Conservation (phyloP, 2,888 invertebrate genomes). For the Lottia scabra region DNA sequence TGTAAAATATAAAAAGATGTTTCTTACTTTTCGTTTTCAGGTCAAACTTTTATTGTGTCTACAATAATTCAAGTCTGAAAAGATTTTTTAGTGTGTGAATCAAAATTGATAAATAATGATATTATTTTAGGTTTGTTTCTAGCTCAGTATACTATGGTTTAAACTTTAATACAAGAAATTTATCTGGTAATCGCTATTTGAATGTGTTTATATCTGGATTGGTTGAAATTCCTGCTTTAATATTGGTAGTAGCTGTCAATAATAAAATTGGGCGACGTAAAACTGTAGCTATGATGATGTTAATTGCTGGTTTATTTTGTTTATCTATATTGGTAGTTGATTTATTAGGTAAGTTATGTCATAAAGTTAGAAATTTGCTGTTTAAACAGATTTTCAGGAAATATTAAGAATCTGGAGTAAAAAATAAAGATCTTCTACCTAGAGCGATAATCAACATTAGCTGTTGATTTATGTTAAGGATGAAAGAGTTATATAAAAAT, state of each 20-base stretch:
- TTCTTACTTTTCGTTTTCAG: no score
- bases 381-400: no score
- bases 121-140: constrained; percentile 59
- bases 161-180: constrained; percentile 57
- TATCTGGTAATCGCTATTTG: constrained; percentile 60
- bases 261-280: constrained; percentile 59
- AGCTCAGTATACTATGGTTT: constrained; percentile 65
- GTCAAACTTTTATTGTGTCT: no score
- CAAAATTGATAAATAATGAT: background rate
- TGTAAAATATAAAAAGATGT: no score
- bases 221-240: constrained; percentile 63
- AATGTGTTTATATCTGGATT: constrained; percentile 64
- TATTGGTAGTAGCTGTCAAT: constrained; percentile 59
- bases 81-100: no score
- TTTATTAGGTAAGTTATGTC: constrained; percentile 53
- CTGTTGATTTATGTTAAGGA: no score
- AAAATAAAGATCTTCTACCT: no score
- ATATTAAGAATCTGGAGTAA: no score
- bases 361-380: no score
- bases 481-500: no score
- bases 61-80: no score
- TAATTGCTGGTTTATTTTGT: constrained; percentile 54
- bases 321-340: constrained; percentile 58
- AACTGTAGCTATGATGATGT: constrained; percentile 54
- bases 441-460: no score